Percentiles rank a stretch among this genome's conserved stretches.
phyloP scores from a whole-genome alignment of 2,113 vertebrate genomes.

The Gymnogyps californianus region DNA sequence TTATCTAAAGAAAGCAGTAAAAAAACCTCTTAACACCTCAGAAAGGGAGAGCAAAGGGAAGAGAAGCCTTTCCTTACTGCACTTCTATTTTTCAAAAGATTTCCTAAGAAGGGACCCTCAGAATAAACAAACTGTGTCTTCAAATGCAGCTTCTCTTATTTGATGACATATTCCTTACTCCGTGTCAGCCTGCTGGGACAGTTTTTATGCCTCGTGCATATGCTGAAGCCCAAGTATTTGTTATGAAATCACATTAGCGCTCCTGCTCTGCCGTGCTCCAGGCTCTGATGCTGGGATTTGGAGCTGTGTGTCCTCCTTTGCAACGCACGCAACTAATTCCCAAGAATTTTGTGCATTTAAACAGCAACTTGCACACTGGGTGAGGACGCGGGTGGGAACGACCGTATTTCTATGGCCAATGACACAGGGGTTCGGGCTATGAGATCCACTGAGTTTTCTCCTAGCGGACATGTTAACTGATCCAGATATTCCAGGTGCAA shows the following conservation, averaged over 20 bases:
- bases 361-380: neutral
- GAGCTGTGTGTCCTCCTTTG: neutral
- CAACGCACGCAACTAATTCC: neutral
- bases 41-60: neutral
- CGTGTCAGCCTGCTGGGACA: fast-evolving
- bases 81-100: neutral
- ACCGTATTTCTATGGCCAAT: neutral
- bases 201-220: neutral
- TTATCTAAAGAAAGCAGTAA: neutral
- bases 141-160: neutral
- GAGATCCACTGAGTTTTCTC: neutral
- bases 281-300: neutral
- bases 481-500: neutral
- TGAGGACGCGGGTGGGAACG: fast-evolving
- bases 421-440: fast-evolving
- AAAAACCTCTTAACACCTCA: neutral
- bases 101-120: neutral
- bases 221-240: neutral
- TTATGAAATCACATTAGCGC: neutral
- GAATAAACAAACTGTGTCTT: neutral
- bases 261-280: neutral
- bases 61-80: neutral
- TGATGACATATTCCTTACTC: neutral
- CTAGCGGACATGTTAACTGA: neutral
- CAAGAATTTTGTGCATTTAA: neutral